Base-by-base conservation (phyloP, 2,888 invertebrate genomes). In the Gryllus longicercus region DNA sequence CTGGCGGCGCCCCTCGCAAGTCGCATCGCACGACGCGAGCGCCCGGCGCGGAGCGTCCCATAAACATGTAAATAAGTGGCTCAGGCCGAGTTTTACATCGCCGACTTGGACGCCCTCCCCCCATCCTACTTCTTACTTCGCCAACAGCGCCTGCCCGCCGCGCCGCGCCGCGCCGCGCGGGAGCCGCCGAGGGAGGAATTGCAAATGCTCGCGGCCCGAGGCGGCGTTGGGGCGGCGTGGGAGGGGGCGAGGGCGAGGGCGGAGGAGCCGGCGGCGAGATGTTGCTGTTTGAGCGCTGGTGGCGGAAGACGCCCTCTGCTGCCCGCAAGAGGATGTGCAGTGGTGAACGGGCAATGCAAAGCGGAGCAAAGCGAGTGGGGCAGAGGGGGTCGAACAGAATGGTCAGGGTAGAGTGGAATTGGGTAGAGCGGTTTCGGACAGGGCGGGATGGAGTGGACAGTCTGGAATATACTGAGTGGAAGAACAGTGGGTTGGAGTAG, bases 61-160 rank as follows among this genome's bases (percentile, higher is more conserved):
- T 63, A 63, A 63, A 63, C 63, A 63, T 63, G 63, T 63, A 63
- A 63, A 63, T 63, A 63, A 63, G 63, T 63, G 63, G 63, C 63
- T 63, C 63, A 63, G 63, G 63, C 16, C 63, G 63, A 63, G 63
- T 63, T 63, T 63, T 63, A 14, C 63, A 63, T n/a, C 16, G n/a
- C 16, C 16, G 63, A 63, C 16, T 63, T 14, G 14, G 63, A 63
- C 63, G 16, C 16, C n/a, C n/a, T n/a, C 16, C n/a, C 16, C 63
- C 16, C 63, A 4, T 8, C 38, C 38, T 38, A 38, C 38, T 38
- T 38, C 38, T 38, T 38, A 38, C 38, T 38, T 63, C 63, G 63
- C 63, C 14, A 63, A 63, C 16, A 63, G 63, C 63, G 8, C 4
- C n/a, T 21, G 21, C 21, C 21, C 21, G 21, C 21, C 21, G 21